These are phyloP conservation scores for Cossypha heuglini DNA, from an alignment of 2,797 vertebrate genomes.

Conservation along the genomic window DNA sequence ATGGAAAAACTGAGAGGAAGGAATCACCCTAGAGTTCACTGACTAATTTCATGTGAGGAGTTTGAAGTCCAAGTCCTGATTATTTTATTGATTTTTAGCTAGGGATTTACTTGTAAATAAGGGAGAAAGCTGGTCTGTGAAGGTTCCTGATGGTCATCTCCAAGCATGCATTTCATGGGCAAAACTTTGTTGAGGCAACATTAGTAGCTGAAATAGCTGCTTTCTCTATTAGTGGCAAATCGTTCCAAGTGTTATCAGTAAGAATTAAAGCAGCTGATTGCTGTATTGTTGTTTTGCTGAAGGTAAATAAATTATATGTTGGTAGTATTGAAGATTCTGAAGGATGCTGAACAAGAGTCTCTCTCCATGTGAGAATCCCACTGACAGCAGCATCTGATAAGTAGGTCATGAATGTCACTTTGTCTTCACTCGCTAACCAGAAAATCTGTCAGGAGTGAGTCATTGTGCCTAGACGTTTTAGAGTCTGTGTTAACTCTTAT, in stretches of 20 bases:
- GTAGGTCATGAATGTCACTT: neutral
- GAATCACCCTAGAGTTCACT: neutral
- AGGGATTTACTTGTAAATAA: neutral
- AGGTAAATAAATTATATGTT: neutral
- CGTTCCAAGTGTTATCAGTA: neutral
- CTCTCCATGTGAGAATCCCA: neutral
- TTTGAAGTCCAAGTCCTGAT: neutral
- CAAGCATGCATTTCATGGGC: neutral
- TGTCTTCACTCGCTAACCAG: neutral
- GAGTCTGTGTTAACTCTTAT: neutral
- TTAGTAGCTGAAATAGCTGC: neutral
- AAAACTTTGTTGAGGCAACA: fast-evolving
- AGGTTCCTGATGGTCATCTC: neutral
- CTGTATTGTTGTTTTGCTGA: neutral
- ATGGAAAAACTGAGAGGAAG: neutral
- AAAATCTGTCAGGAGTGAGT: neutral
- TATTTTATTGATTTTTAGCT: neutral
- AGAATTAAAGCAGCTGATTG: neutral
- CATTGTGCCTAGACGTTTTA: neutral
- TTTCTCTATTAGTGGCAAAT: neutral
- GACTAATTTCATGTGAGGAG: neutral
- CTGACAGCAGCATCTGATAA: neutral
- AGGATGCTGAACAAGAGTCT: neutral
- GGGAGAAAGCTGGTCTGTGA: neutral
- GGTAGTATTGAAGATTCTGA: neutral